A percentile compares a stretch with the other conserved stretches of the same genome.
Conservation (phyloP, 2,113 vertebrate species). For the Ondatra zibethicus region DNA sequence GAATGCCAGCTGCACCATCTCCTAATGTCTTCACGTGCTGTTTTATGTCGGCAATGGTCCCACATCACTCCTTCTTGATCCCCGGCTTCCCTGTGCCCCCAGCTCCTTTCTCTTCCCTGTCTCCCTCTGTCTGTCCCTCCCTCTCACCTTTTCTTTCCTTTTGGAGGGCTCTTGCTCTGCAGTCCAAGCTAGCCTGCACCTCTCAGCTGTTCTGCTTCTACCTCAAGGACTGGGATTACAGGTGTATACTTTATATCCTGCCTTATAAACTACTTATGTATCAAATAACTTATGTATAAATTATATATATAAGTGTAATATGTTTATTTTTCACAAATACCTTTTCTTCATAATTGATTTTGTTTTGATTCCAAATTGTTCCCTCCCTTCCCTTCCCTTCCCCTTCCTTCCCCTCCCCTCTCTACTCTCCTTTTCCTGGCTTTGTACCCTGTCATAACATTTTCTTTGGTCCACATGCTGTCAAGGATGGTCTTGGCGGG, state of each 20-base stretch:
- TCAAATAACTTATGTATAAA: not conserved
- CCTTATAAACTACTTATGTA: not conserved
- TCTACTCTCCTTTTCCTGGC: not conserved
- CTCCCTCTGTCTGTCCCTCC: not conserved
- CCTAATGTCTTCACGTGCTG: not conserved
- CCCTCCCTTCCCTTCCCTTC: no score
- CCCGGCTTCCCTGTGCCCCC: not conserved
- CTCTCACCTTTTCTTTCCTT: not conserved
- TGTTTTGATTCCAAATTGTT: slow-evolving; percentile 9
- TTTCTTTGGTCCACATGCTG: not conserved
- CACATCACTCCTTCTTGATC: not conserved
- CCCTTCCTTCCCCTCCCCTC: no score
- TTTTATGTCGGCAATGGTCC: not conserved
- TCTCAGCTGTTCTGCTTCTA: not conserved
- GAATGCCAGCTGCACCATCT: not conserved
- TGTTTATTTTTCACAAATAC: not conserved
- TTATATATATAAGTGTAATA: not conserved
- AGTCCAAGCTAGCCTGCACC: not conserved
- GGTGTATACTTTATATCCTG: no score
- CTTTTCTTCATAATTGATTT: not conserved
- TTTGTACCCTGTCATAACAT: not conserved
- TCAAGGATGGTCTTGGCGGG: not conserved
- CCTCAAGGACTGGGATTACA: not conserved
- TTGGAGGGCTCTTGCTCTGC: no score
- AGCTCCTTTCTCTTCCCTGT: not conserved